A percentile compares a stretch with the other conserved stretches of the same genome.
phyloP scores from a whole-genome alignment of 1,140 invertebrate genomes.

The Helicoverpa zea region DNA sequence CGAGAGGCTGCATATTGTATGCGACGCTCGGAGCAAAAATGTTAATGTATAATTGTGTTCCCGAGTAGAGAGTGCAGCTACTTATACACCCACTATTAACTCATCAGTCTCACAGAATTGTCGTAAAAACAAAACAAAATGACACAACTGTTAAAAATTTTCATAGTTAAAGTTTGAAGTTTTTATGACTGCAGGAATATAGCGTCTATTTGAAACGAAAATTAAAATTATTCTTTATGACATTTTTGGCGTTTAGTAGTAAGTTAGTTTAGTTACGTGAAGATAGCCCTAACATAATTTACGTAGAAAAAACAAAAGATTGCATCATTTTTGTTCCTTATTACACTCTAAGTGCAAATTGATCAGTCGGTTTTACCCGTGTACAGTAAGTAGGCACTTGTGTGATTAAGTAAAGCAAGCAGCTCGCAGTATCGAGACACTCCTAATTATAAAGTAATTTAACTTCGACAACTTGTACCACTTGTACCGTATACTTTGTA shows the following conservation, averaged over 20 bases:
- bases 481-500: not conserved
- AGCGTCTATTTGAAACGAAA: too few species aligned
- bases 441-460: conserved; percentile 8
- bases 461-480: not conserved
- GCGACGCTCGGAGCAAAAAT: not conserved
- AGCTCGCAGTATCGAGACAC: not conserved
- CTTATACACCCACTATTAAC: too few species aligned
- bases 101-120: not conserved
- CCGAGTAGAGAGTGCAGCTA: not conserved
- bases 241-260: too few species aligned
- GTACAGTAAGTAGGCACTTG: not conserved
- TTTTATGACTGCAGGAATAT: too few species aligned
- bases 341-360: too few species aligned
- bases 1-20: conserved; percentile 1
- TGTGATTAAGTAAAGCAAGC: conserved; percentile 6
- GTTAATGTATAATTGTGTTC: conserved; percentile 16
- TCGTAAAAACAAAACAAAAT: not conserved
- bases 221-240: too few species aligned
- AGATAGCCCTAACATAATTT: too few species aligned
- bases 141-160: not conserved
- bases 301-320: too few species aligned
- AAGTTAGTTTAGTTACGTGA: too few species aligned
- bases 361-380: not conserved
- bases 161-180: too few species aligned
- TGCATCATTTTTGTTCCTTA: too few species aligned